These are phyloP conservation scores for Ptilorrhoa leucosticta DNA, from an alignment of 2,113 vertebrate species.

Conservation along the genomic window DNA sequence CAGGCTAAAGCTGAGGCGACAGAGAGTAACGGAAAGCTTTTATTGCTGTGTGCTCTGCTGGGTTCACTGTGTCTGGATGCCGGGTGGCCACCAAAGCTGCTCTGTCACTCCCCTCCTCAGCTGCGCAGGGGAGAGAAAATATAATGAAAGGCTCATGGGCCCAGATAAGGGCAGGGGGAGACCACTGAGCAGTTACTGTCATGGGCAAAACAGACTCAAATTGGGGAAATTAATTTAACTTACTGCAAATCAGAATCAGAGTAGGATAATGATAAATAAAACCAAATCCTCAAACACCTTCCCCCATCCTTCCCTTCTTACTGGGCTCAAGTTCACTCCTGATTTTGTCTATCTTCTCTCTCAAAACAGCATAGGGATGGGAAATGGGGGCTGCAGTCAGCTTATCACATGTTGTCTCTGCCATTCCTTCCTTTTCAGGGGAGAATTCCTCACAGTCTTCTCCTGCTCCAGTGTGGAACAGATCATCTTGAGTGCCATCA, in stretches of 20 bases:
- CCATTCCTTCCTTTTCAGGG: neutral
- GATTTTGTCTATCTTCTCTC: neutral
- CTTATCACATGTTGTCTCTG: neutral
- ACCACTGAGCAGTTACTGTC: neutral
- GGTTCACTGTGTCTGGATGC: neutral
- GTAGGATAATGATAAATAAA: neutral
- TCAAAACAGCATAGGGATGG: neutral
- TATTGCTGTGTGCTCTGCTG: neutral
- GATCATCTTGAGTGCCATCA: neutral
- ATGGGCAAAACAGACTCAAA: rapidly evolving
- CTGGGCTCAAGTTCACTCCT: neutral
- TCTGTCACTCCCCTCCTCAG: neutral
- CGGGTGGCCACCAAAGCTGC: neutral
- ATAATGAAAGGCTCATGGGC: neutral
- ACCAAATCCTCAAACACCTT: neutral
- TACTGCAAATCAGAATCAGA: neutral
- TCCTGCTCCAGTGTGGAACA: neutral
- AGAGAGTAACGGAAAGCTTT: neutral
- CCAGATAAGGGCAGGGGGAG: neutral
- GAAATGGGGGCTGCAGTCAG: neutral
- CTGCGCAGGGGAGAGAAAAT: neutral
- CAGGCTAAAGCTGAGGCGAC: neutral
- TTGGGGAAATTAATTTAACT: neutral
- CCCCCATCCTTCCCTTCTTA: neutral
- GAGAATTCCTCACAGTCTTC: neutral